These are phyloP conservation scores for Tinea pellionella DNA, from an alignment of 2,888 invertebrate genomes.

Conservation along the genomic window DNA sequence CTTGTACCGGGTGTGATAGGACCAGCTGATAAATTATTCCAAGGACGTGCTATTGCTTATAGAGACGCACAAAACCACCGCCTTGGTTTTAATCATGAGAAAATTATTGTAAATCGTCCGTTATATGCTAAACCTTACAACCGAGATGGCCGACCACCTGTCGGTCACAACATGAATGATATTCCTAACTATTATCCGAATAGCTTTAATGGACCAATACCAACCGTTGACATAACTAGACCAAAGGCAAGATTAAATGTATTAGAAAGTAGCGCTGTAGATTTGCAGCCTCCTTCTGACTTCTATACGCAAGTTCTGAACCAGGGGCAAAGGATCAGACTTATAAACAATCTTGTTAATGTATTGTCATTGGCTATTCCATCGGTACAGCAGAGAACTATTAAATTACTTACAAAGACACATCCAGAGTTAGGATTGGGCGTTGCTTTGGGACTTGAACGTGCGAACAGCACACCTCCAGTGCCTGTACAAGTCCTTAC, in stretches of 20 bases:
- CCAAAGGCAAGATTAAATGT: slow-evolving; percentile 22
- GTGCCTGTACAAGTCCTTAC: slow-evolving; percentile 16
- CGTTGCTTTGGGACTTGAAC: slow-evolving; percentile 66
- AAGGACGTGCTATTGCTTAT: slow-evolving; percentile 56
- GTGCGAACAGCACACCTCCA: background rate
- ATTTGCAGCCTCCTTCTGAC: slow-evolving; percentile 70
- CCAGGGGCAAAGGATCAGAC: slow-evolving; percentile 70
- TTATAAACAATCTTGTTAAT: background rate
- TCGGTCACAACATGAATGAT: slow-evolving; percentile 24
- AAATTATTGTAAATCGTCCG: slow-evolving; percentile 28
- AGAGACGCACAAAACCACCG: slow-evolving; percentile 63
- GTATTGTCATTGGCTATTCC: slow-evolving; percentile 18
- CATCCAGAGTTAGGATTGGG: slow-evolving; percentile 78
- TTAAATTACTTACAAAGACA: slow-evolving; percentile 81
- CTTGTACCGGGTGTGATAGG: slow-evolving; percentile 56
- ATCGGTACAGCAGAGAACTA: slow-evolving; percentile 79
- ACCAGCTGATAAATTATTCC: slow-evolving; percentile 61
- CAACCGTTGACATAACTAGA: slow-evolving; percentile 23
- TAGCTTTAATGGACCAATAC: slow-evolving; percentile 29
- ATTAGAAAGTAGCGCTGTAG: slow-evolving; percentile 23
- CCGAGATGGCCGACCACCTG: slow-evolving; percentile 28
- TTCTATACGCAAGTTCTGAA: slow-evolving; percentile 83
- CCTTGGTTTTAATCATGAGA: slow-evolving; percentile 28
- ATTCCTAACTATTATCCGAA: slow-evolving; percentile 32
- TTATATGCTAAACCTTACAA: slow-evolving; percentile 24